Evolutionary conservation across 2,797 vertebrate genomes (phyloP).

Genomic region (Acanthiza pusilla): DNA sequence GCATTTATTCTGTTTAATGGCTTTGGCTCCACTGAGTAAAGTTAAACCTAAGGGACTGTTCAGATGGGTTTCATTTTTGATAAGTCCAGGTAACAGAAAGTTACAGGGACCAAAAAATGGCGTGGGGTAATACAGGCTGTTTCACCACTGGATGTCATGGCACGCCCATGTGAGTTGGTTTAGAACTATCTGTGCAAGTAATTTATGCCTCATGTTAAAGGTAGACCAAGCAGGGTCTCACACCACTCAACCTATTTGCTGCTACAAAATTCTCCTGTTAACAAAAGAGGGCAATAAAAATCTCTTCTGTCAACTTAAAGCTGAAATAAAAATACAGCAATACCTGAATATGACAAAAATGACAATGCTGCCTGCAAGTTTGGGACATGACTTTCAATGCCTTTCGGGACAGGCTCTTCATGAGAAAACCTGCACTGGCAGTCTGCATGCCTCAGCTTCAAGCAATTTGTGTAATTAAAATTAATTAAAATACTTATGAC

Average conservation of each 20-base stretch:
- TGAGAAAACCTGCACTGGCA: background rate
- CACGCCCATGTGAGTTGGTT: background rate
- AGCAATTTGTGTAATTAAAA: background rate
- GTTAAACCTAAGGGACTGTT: background rate
- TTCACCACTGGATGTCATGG: background rate
- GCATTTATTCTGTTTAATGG: background rate
- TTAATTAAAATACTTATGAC: background rate
- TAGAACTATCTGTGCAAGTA: background rate
- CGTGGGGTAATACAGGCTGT: background rate
- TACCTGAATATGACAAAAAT: background rate
- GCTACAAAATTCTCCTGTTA: background rate
- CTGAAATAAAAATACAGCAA: background rate
- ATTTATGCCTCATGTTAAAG: background rate
- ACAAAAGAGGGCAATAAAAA: background rate
- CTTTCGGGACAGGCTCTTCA: background rate
- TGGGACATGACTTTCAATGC: background rate
- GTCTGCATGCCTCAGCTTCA: background rate
- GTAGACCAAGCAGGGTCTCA: background rate
- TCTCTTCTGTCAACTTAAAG: background rate
- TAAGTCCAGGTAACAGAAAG: background rate
- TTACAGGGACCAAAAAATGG: background rate
- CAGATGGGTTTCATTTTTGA: background rate
- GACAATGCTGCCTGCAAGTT: background rate
- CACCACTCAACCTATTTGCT: background rate
- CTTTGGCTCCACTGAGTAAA: background rate